These are phyloP conservation scores for Cynaeus angustus DNA, from an alignment of 2,888 invertebrate genomes.

Conservation along the genomic window DNA sequence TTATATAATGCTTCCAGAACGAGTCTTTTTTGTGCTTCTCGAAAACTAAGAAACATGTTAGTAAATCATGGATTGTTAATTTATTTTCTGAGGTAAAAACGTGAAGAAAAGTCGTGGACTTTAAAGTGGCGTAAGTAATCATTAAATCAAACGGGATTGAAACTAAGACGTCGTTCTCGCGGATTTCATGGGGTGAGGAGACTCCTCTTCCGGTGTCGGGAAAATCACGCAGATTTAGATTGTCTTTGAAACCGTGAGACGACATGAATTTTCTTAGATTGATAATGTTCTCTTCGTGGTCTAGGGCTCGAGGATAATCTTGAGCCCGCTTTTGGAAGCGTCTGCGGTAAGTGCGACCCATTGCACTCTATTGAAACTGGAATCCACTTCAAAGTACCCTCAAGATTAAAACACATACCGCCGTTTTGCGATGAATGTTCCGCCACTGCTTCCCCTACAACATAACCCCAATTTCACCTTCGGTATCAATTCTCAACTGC, in stretches of 20 bases:
- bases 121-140: slow-evolving; percentile 68
- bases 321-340: slow-evolving; percentile 5
- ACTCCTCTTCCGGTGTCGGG: slow-evolving; percentile 84
- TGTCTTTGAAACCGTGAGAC: slow-evolving; percentile 25
- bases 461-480: neutral
- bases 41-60: slow-evolving; percentile 83
- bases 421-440: neutral
- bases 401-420: too few species aligned
- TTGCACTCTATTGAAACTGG: slow-evolving; percentile 17
- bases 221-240: slow-evolving; percentile 76
- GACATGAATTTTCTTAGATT: slow-evolving; percentile 47
- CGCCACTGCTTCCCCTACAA: slow-evolving; percentile 3
- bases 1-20: slow-evolving; percentile 79
- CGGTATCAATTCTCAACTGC: too few species aligned
- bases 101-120: slow-evolving; percentile 43
- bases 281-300: slow-evolving; percentile 32
- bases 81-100: slow-evolving; percentile 55
- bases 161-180: slow-evolving; percentile 76
- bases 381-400: too few species aligned
- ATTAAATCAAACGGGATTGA: slow-evolving; percentile 77
- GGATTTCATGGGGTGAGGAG: slow-evolving; percentile 75
- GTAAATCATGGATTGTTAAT: slow-evolving; percentile 80
- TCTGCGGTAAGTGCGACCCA: slow-evolving; percentile 48
- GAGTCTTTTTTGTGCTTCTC: slow-evolving; percentile 78
- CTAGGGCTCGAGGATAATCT: slow-evolving; percentile 1